Evolutionary conservation across 2,113 vertebrate genomes (phyloP), one percentile per base, ranked within the genome.

Genomic region (Felis catus): DNA sequence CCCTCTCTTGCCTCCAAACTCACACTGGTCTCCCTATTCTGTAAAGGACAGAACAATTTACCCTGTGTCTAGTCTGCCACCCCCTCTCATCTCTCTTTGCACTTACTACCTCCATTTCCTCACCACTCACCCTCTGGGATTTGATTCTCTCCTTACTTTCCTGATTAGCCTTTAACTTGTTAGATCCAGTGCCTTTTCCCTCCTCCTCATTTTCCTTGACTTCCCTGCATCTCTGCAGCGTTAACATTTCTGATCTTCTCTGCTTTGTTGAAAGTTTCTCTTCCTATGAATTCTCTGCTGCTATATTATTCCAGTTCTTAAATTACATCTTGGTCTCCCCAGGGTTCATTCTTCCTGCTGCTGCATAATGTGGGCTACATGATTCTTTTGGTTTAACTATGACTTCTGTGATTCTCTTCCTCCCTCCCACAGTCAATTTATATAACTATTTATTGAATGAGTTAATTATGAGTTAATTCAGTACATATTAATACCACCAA

Each of bases 301-400:
- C 74, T 87, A 3, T 97, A 70, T 90, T 92, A 95, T 95, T 92
- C 63, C 21, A 70, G 23, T 87, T 97, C 89, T 96, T 91, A 81
- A 95, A 70, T 97, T 78, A 89, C 48, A 73, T 31, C 45, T 88
- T 2, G 0, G 41, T 45, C 27, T 73, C 74, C 9, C 51, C 31
- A n/a, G 79, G 79, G 41, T 71, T 96, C 68, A n/a, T 97, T 82
- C 73, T 91, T 94, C 86, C 53, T 96, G 68, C 27, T 95, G 70
- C 83, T 88, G 33, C 41, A 39, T 58, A 76, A 11, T 81, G 36
- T 45, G 18, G 39, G 23, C 39, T 45, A 79, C 66, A 88, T 79
- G 86, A 85, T 68, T 92, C 55, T 94, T 55, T 92, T 94, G 58
- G 15, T 92, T 89, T 91, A 41, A 68, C 70, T 73, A 8, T 71